These are phyloP conservation scores for Plebejus anna DNA, from an alignment of 2,888 invertebrate genomes.

Conservation along the genomic window DNA sequence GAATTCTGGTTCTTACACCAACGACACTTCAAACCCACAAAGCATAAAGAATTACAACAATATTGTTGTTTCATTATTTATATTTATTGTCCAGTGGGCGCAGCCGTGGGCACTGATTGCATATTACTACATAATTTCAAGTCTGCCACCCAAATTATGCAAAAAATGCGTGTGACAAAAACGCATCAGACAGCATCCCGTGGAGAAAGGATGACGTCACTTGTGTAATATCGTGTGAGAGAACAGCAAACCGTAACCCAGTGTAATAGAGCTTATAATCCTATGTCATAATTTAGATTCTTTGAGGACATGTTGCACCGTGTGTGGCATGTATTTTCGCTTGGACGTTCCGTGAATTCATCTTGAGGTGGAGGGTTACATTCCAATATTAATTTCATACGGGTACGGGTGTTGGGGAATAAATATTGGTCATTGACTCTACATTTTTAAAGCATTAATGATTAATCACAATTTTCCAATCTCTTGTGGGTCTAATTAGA, in stretches of 20 bases:
- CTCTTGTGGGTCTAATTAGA: background rate
- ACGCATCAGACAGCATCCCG: background rate
- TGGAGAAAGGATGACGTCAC: background rate
- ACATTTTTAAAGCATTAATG: no score
- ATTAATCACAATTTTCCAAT: no score
- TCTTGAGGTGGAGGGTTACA: background rate
- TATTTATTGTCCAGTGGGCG: background rate
- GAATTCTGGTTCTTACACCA: background rate
- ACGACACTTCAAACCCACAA: background rate
- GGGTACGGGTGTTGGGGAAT: background rate
- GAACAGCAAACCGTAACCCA: background rate
- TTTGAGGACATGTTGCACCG: background rate
- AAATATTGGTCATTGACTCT: background rate
- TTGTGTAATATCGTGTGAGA: background rate
- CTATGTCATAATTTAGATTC: background rate
- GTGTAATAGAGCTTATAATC: background rate
- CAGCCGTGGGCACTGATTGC: constrained; percentile 5
- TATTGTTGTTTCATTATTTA: background rate
- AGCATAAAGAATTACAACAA: background rate
- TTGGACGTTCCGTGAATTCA: background rate
- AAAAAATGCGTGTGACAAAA: constrained; percentile 5
- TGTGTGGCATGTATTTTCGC: constrained; percentile 4
- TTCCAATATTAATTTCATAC: background rate
- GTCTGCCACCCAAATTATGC: background rate
- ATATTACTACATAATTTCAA: background rate